Evolutionary conservation across 1,140 invertebrate genomes (phyloP).

Genomic region (Leucophenga varia): DNA sequence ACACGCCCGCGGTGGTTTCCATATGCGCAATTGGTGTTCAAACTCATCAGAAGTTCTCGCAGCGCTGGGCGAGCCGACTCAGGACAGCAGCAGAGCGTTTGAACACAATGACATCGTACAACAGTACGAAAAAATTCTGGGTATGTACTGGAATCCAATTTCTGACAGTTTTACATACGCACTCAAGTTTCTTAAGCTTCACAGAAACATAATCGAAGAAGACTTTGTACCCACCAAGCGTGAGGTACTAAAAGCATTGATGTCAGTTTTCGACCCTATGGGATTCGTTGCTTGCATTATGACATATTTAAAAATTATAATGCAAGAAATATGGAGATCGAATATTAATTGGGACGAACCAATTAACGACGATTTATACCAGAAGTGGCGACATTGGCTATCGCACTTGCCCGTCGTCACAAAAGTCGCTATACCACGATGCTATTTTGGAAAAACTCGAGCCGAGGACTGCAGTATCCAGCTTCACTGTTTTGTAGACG

Average conservation of each 20-base stretch:
- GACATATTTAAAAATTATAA: conserved; percentile 20
- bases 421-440: background rate
- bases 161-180: conserved; percentile 1
- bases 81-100: background rate
- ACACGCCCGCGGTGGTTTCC: background rate
- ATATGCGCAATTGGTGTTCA: conserved; percentile 3
- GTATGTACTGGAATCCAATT: conserved; percentile 1
- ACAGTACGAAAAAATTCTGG: conserved; percentile 1
- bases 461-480: conserved; percentile 6
- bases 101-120: background rate
- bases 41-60: background rate
- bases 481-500: conserved; percentile 15
- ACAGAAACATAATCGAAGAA: background rate
- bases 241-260: conserved; percentile 11
- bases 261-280: conserved; percentile 31
- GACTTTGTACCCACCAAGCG: background rate
- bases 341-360: conserved; percentile 25
- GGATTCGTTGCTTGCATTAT: conserved; percentile 22
- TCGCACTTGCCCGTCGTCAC: background rate
- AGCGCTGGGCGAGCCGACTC: background rate
- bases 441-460: background rate
- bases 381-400: conserved; percentile 8
- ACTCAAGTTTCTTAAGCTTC: background rate
- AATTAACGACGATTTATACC: background rate
- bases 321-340: conserved; percentile 23